Evolutionary conservation across 2,888 invertebrate species (phyloP).

Genomic region (Clusia tigrina): DNA sequence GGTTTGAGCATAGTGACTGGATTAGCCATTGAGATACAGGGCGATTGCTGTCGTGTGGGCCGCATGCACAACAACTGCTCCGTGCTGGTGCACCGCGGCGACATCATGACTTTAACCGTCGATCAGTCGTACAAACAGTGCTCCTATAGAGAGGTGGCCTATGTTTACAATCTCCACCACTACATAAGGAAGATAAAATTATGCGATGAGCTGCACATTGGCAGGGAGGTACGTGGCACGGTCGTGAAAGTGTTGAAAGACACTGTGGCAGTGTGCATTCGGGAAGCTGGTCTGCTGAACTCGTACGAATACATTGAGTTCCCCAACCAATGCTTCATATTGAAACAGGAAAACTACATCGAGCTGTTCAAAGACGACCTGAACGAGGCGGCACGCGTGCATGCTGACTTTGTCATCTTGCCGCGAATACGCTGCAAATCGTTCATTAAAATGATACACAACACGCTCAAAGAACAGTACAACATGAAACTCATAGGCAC

Average conservation of each 20-base stretch:
- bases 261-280: slow-evolving; percentile 49
- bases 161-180: slow-evolving; percentile 53
- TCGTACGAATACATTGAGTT: slow-evolving; percentile 57
- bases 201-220: slow-evolving; percentile 48
- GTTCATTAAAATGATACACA: slow-evolving; percentile 46
- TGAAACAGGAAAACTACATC: slow-evolving; percentile 35
- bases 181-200: slow-evolving; percentile 49
- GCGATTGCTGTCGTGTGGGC: slow-evolving; percentile 58
- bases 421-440: slow-evolving; percentile 49
- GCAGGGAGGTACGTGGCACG: slow-evolving; percentile 45
- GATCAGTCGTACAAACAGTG: slow-evolving; percentile 50
- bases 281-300: slow-evolving; percentile 46
- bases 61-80: slow-evolving; percentile 57
- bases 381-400: slow-evolving; percentile 40
- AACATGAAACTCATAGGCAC: slow-evolving; percentile 50
- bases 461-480: slow-evolving; percentile 32
- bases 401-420: slow-evolving; percentile 53
- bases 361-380: slow-evolving; percentile 48
- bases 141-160: slow-evolving; percentile 56
- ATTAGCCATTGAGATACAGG: slow-evolving; percentile 56
- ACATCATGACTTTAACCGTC: slow-evolving; percentile 54
- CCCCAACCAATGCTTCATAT: slow-evolving; percentile 51
- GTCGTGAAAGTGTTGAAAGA: slow-evolving; percentile 53
- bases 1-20: slow-evolving; percentile 45
- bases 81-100: slow-evolving; percentile 44